Evolutionary conservation across 2,113 vertebrate species (phyloP).

Genomic region (Tapirus terrestris): DNA sequence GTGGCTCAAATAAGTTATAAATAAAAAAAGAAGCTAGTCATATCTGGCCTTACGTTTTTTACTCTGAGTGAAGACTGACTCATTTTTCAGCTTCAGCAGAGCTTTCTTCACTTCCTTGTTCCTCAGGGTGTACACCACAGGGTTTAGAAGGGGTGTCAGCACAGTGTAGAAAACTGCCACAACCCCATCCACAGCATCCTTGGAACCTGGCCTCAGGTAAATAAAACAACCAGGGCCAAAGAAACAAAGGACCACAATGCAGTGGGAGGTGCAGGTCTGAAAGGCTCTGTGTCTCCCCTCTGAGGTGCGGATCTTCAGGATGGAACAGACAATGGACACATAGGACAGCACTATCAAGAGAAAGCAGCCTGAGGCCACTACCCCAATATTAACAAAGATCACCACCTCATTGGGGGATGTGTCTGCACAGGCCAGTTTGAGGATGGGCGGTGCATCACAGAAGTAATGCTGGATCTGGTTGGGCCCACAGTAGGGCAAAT

Average conservation of each 20-base stretch:
- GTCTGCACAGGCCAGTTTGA: conserved; percentile 68
- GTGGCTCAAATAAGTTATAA: background rate
- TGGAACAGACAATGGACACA: background rate
- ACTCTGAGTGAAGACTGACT: background rate
- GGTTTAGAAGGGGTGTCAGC: too few relatives aligned
- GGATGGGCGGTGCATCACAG: conserved; percentile 60
- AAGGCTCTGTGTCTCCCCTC: background rate
- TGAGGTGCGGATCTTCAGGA: background rate
- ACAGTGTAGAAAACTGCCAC: too few relatives aligned
- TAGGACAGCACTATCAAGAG: conserved; percentile 50
- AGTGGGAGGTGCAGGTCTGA: background rate
- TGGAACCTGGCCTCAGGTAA: background rate
- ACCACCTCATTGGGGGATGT: conserved; percentile 57
- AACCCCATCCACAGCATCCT: too few relatives aligned
- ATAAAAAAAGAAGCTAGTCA: background rate
- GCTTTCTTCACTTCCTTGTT: background rate
- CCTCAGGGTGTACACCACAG: too few relatives aligned
- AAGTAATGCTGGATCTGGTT: conserved; percentile 74
- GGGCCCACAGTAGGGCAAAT: conserved; percentile 64
- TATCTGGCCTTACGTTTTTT: background rate
- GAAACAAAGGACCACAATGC: background rate
- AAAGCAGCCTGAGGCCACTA: conserved; percentile 62
- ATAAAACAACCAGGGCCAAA: conserved; percentile 18
- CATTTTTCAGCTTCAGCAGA: background rate
- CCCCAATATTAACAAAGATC: conserved; percentile 51